Evolutionary conservation across 2,888 invertebrate genomes (phyloP), one percentile per base, ranked within the genome.

Genomic region (Clivina fossor): DNA sequence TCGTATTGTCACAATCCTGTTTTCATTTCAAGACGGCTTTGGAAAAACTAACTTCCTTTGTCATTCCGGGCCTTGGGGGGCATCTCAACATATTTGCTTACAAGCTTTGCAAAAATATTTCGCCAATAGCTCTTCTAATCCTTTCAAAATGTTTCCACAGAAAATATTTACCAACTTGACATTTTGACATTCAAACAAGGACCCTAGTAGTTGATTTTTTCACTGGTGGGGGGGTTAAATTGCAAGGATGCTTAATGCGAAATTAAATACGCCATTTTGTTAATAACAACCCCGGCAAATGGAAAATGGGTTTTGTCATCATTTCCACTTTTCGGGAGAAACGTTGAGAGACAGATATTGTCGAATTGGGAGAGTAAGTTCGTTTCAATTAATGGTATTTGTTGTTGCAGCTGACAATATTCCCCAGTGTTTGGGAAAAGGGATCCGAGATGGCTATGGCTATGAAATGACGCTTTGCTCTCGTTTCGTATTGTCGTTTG

Each of bases 331-430:
- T n/a, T n/a, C n/a, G n/a, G n/a, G n/a, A n/a, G n/a, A n/a, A n/a
- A n/a, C n/a, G n/a, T n/a, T n/a, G n/a, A n/a, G n/a, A n/a, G n/a
- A n/a, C n/a, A n/a, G n/a, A n/a, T n/a, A n/a, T n/a, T n/a, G n/a
- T n/a, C n/a, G n/a, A n/a, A n/a, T n/a, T n/a, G n/a, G 48, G 37
- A 37, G 48, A 48, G 37, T 37, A 40, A 50, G 50, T 50, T 51
- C 51, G 43, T 43, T 51, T 40, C 51, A 51, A 51, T 51, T 51
- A 51, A 51, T 51, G 41, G 43, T 30, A 40, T 51, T 51, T 51
- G 51, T 51, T 51, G 37, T 51, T 51, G 51, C 51, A 51, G 51
- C 51, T 51, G 51, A 51, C 51, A 51, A 51, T 51, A 51, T 51
- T 41, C 43, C 51, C 41, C 33, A 43, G 33, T 24, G 43, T 43